Percentiles rank a stretch among this genome's conserved stretches.
Evolutionary conservation across 2,888 invertebrate genomes (phyloP).

Genomic region (Sycophila texana): DNA sequence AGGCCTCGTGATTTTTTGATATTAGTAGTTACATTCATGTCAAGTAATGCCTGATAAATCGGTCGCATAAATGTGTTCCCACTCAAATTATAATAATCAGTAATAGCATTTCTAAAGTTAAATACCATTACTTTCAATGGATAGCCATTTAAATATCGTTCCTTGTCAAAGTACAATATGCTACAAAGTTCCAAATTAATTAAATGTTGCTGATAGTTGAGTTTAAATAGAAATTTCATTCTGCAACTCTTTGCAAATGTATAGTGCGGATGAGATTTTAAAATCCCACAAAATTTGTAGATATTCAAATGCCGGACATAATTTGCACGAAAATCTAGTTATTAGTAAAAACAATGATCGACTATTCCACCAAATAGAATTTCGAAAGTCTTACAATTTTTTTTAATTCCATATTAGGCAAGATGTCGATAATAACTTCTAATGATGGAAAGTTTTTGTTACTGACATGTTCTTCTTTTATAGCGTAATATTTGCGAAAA

Average conservation of each 20-base stretch:
- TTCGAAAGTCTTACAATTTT: not conserved
- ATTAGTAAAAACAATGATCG: not conserved
- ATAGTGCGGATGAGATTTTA: not conserved
- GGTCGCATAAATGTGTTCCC: no score
- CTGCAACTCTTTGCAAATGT: not conserved
- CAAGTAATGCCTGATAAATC: not conserved
- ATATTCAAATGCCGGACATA: not conserved
- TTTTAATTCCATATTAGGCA: not conserved
- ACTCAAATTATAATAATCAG: no score
- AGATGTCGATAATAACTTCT: no score
- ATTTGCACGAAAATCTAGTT: not conserved
- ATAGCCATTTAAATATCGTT: conserved; percentile 2
- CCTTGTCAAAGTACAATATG: conserved; percentile 1
- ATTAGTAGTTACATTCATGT: not conserved
- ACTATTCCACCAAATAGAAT: not conserved
- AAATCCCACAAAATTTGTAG: not conserved
- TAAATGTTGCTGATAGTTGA: not conserved
- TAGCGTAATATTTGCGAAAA: no score
- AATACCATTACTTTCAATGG: not conserved
- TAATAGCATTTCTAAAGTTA: no score
- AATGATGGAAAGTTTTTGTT: no score
- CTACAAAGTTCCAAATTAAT: not conserved
- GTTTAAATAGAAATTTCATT: not conserved
- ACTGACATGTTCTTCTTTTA: no score
- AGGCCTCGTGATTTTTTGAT: not conserved